Evolutionary conservation across 1,140 invertebrate genomes (phyloP).

Genomic region (Brachionus plicatilis): DNA sequence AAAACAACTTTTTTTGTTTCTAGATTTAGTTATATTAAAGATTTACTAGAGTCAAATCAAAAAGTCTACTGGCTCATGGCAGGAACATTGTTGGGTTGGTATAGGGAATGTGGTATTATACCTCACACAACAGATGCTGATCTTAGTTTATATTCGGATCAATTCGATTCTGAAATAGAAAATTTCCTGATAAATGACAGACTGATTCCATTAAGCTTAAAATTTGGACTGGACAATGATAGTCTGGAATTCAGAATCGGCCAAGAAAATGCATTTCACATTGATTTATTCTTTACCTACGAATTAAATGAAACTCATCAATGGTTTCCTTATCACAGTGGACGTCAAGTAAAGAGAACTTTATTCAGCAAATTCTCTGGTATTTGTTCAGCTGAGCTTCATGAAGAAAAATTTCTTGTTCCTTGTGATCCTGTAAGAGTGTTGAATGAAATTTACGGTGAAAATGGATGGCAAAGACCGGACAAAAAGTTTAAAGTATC

Average conservation of each 20-base stretch:
- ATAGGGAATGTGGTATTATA: not conserved
- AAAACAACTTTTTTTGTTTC: not conserved
- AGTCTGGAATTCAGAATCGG: not conserved
- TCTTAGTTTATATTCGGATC: not conserved
- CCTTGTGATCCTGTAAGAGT: not conserved
- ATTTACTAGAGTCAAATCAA: not conserved
- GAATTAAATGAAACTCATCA: not conserved
- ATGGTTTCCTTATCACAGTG: not conserved
- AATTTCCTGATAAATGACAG: not conserved
- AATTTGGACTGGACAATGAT: not conserved
- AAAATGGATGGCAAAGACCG: not conserved
- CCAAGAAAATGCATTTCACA: not conserved
- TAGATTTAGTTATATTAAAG: not conserved
- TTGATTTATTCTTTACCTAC: not conserved
- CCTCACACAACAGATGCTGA: not conserved
- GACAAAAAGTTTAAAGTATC: not conserved
- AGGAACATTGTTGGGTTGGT: conserved; percentile 9
- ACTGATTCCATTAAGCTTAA: not conserved
- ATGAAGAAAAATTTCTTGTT: not conserved
- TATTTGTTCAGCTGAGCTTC: not conserved
- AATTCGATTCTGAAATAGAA: not conserved
- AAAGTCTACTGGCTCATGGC: not conserved
- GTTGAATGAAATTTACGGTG: not conserved
- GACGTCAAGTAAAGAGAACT: not conserved
- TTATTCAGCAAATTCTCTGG: not conserved